These are phyloP conservation scores for Dascillus cervinus DNA, from an alignment of 2,888 invertebrate genomes.

Conservation along the genomic window DNA sequence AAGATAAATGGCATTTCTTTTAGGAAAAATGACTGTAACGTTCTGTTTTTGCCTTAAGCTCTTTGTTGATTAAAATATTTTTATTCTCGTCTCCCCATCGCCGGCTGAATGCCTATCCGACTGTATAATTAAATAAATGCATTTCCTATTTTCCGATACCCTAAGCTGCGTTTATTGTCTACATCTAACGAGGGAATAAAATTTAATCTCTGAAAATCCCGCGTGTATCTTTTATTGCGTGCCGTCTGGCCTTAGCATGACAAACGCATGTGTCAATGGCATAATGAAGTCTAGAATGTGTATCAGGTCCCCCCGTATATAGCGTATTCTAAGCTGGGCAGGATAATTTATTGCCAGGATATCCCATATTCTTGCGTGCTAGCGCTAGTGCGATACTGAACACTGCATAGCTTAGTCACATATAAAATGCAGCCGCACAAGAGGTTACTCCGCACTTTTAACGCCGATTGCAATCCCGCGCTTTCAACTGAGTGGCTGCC, in stretches of 20 bases:
- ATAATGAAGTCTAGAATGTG: slow-evolving; percentile 33
- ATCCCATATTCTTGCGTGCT: slow-evolving; percentile 39
- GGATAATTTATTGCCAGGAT: slow-evolving; percentile 39
- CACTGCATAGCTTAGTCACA: slow-evolving; percentile 25
- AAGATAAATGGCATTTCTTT: no score
- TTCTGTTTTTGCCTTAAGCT: no score
- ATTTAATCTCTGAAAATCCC: slow-evolving; percentile 29
- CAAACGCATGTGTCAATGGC: slow-evolving; percentile 35
- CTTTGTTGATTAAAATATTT: no score
- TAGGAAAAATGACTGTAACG: no score
- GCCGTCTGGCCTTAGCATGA: slow-evolving; percentile 28
- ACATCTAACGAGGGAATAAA: slow-evolving; percentile 18
- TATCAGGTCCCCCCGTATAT: slow-evolving; percentile 17
- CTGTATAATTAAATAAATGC: slow-evolving; percentile 24
- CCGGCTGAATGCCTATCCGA: slow-evolving; percentile 13
- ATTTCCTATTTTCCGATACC: slow-evolving; percentile 18
- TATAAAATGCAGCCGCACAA: slow-evolving; percentile 21
- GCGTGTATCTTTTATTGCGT: slow-evolving; percentile 31
- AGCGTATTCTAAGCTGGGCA: slow-evolving; percentile 21
- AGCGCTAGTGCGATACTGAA: slow-evolving; percentile 24
- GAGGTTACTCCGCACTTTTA: slow-evolving; percentile 14
- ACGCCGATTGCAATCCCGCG: no score
- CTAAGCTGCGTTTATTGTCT: slow-evolving; percentile 15
- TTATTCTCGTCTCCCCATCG: no score
- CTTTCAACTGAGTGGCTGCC: no score